Base-by-base conservation (phyloP, 2,888 invertebrate species). In the Drosophila prolongata region DNA sequence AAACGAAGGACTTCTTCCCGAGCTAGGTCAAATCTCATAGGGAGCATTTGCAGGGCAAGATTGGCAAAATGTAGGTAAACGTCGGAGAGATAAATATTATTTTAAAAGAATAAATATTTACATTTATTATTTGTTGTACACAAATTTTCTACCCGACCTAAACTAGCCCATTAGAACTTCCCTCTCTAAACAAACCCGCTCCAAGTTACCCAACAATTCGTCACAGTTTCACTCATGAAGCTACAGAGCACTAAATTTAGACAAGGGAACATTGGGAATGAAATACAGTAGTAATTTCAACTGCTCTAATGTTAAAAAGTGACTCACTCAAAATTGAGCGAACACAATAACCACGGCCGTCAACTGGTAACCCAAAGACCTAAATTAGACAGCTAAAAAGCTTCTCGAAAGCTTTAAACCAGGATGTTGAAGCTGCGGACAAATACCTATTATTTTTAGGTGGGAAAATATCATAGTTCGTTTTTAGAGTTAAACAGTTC, bases 401-500 rank as follows among this genome's bases (percentile, higher is more conserved):
- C 79, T 66, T 53, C 30, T 6, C 1, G 11, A 24, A 55, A 44
- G 40, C 61, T 50, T 65, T 9, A 4, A 24, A 14, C 40, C 30
- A 5, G 44, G 42, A 50, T 49, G n/a, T 19, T 62, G 2, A 60
- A 27, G 42, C 16, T 42, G 11, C 10, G 3, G 6, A 6, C 54
- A 74, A 62, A 67, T 42, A 47, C 24, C 60, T 60, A 16, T 5
- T 49, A 59, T 62, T 59, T 49, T 10, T 34, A 24, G 16, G 8
- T 1, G 9, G 67, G 62, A 47, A 46, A 13, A 19, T 16, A 10
- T 24, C 4, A 6, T 1, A 10, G 10, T 13, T 27, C 1, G 19
- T 65, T 24, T 52, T 24, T 56, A 57, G 9, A 57, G 53, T 40
- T 40, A 56, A 83, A 80, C 60, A 78, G 60, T 73, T 78, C 38